A percentile compares a stretch with the other conserved stretches of the same genome.
phyloP scores from a whole-genome alignment of 2,888 invertebrate species.

The Scaptomyza flava region DNA sequence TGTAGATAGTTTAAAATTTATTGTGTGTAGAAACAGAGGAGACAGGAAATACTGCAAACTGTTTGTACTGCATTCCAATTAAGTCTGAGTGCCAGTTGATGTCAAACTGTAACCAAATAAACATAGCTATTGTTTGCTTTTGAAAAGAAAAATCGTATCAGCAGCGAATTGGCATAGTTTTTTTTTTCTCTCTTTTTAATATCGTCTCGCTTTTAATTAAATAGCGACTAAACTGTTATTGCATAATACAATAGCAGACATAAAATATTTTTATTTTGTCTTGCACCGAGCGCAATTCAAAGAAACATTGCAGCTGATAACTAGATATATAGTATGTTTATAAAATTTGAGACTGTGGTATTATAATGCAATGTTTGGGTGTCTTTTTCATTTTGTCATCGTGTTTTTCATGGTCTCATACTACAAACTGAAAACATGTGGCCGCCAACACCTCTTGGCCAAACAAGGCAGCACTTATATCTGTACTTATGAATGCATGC shows the following conservation, averaged over 20 bases:
- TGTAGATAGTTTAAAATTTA: not conserved
- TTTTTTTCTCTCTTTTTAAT: not conserved
- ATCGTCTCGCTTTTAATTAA: not conserved
- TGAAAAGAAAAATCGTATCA: conserved; percentile 1
- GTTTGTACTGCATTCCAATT: conserved; percentile 41
- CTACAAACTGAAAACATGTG: no score
- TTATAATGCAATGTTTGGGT: no score
- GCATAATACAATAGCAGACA: not conserved
- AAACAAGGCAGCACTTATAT: conserved; percentile 12
- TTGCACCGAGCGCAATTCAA: no score
- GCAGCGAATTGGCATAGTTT: not conserved
- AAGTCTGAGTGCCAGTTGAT: conserved; percentile 13
- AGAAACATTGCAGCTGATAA: no score
- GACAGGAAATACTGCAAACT: conserved; percentile 28
- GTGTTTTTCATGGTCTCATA: no score
- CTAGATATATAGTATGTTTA: no score
- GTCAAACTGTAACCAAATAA: conserved; percentile 26
- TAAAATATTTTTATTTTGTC: no score
- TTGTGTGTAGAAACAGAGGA: conserved; percentile 9
- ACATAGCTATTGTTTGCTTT: not conserved
- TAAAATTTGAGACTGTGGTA: no score
- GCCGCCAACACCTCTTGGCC: not conserved
- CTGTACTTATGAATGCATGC: conserved; percentile 3
- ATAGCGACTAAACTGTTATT: not conserved
- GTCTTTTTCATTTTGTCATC: no score